A percentile compares a stretch with the other conserved stretches of the same genome.
Evolutionary conservation across 2,888 invertebrate genomes (phyloP).

Genomic region (Kryphioiulus occultus): DNA sequence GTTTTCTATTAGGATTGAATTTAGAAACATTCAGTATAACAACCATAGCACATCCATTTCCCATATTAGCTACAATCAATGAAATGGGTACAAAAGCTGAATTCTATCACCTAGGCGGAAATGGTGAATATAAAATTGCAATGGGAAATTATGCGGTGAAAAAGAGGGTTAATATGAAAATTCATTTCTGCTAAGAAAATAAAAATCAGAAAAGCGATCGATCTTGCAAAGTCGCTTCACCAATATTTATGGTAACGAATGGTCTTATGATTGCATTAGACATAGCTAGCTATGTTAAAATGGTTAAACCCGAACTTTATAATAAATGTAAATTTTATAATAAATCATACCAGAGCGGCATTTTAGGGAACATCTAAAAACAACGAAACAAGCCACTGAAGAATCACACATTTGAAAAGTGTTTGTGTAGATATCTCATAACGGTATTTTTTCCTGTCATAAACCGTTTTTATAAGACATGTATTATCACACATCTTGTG

Average conservation of each 20-base stretch:
- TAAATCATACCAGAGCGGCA: not conserved
- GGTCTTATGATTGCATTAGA: not conserved
- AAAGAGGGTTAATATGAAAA: not conserved
- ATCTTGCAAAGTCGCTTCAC: not conserved
- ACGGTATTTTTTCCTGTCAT: no score
- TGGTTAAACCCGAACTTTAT: not conserved
- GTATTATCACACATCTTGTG: no score
- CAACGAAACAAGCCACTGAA: not conserved
- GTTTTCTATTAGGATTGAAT: not conserved
- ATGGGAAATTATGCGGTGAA: conserved; percentile 21
- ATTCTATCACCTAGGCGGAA: conserved; percentile 31
- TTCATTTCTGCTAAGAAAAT: not conserved
- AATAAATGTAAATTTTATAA: not conserved
- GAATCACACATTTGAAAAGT: no score
- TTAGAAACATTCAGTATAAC: conserved; percentile 2
- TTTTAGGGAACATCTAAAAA: not conserved
- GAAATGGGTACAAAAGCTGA: not conserved
- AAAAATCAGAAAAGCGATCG: not conserved
- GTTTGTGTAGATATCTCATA: no score
- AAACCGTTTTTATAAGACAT: no score
- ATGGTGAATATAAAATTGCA: not conserved
- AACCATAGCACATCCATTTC: not conserved
- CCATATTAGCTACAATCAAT: not conserved
- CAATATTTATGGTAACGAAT: conserved; percentile 32
- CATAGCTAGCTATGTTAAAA: not conserved